phyloP scores from a whole-genome alignment of 2,888 invertebrate species.

The Thymelicus acteon region DNA sequence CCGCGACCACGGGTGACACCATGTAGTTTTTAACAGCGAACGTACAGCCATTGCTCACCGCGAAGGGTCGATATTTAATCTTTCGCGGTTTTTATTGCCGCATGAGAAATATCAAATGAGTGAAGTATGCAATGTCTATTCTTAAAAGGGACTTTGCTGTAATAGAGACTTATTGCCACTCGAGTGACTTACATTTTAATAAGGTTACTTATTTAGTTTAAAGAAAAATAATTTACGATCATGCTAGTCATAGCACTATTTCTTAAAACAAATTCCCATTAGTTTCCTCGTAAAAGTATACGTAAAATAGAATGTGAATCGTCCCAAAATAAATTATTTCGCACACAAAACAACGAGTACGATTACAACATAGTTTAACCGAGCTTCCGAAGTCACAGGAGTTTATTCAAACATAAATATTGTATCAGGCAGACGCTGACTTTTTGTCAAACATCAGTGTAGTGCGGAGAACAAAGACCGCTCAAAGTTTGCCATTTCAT shows the following conservation, averaged over 20 bases:
- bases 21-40: conserved; percentile 14
- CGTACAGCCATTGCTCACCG: conserved; percentile 6
- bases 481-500: conserved; percentile 37
- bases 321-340: not conserved
- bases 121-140: too few relatives aligned
- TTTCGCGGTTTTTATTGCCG: conserved; percentile 12
- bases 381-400: conserved; percentile 25
- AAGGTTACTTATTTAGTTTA: too few relatives aligned
- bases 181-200: not conserved
- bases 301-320: not conserved
- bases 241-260: too few relatives aligned
- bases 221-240: too few relatives aligned
- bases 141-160: not conserved
- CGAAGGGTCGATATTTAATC: conserved; percentile 15
- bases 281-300: too few relatives aligned
- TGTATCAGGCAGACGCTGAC: conserved; percentile 35
- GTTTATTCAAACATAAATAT: conserved; percentile 29
- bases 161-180: not conserved
- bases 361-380: conserved; percentile 1
- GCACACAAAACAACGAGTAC: not conserved
- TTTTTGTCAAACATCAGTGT: conserved; percentile 30
- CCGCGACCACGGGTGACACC: conserved; percentile 23
- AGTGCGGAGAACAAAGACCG: conserved; percentile 28
- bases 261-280: too few relatives aligned
- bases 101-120: not conserved